A percentile compares a stretch with the other conserved stretches of the same genome.
These are phyloP conservation scores for Paramuricea clavata DNA, from an alignment of 92 coral and sea anemone genomes.

Conservation along the genomic window DNA sequence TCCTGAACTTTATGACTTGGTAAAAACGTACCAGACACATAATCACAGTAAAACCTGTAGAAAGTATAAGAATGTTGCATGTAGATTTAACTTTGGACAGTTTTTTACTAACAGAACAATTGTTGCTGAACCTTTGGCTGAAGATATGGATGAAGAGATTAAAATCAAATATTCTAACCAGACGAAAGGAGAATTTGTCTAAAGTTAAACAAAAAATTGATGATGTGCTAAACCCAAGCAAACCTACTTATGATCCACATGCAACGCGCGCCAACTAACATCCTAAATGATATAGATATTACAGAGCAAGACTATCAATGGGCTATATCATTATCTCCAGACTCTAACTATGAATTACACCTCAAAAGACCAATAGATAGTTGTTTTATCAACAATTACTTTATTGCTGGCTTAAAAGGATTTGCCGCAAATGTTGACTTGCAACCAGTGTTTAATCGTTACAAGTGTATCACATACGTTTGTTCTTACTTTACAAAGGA, in stretches of 20 bases:
- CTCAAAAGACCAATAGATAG: slow-evolving; percentile 18
- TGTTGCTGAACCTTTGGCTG: slow-evolving; percentile 58
- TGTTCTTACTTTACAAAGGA: neutral
- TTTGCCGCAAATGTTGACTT: neutral
- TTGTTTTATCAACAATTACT: neutral
- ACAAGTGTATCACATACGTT: neutral
- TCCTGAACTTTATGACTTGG: slow-evolving; percentile 55
- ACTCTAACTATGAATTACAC: neutral
- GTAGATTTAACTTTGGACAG: slow-evolving; percentile 6
- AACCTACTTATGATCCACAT: neutral
- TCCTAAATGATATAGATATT: neutral
- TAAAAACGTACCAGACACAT: slow-evolving; percentile 19
- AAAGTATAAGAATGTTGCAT: neutral
- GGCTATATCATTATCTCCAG: slow-evolving; percentile 29
- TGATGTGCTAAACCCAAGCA: neutral
- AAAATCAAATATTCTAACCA: slow-evolving; percentile 13
- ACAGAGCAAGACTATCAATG: slow-evolving; percentile 5
- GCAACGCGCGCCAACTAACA: neutral
- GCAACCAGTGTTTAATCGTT: neutral
- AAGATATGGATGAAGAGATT: slow-evolving; percentile 41
- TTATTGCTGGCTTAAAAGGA: slow-evolving; percentile 26
- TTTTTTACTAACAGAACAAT: slow-evolving; percentile 60
- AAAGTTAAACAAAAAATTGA: neutral
- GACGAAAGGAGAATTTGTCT: slow-evolving; percentile 48
- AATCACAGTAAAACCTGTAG: neutral